These are phyloP conservation scores for Rhinogobio ventralis DNA, from an alignment of 2,797 vertebrate genomes.

Conservation along the genomic window DNA sequence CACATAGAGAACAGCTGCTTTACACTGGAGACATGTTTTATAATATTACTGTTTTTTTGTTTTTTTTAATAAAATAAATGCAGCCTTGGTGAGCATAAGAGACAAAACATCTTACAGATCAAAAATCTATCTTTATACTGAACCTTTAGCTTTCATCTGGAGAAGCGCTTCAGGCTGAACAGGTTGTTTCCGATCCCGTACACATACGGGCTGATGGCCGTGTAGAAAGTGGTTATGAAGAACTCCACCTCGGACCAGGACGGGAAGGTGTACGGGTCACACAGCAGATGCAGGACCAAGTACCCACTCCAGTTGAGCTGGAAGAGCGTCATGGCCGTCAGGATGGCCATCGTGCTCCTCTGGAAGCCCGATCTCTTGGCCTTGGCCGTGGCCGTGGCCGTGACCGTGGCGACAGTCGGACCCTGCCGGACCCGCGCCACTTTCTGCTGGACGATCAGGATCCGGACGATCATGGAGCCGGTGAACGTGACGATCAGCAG, in stretches of 20 bases:
- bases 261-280: constrained; percentile 36
- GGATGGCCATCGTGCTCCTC: constrained; percentile 68
- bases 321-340: constrained; percentile 77
- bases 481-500: constrained; percentile 72
- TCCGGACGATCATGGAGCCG: constrained; percentile 69
- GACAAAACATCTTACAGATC: too few species aligned
- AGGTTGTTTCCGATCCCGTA: constrained; percentile 75
- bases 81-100: too few species aligned
- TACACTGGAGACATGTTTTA: too few species aligned
- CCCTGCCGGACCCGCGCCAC: constrained; percentile 45
- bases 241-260: constrained; percentile 74
- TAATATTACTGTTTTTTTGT: too few species aligned
- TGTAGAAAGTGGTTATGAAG: constrained; percentile 72
- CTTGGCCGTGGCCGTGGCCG: constrained; percentile 1
- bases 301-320: constrained; percentile 78
- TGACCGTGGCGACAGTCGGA: not conserved
- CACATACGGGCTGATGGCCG: constrained; percentile 77
- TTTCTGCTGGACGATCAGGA: constrained; percentile 66
- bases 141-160: not conserved
- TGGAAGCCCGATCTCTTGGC: constrained; percentile 50
- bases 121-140: too few species aligned
- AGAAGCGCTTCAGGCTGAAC: constrained; percentile 66
- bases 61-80: too few species aligned
- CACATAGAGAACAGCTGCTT: too few species aligned
- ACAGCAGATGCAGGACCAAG: constrained; percentile 70